These are phyloP conservation scores for Ciconia maguari DNA, from an alignment of 2,113 vertebrate species.

Conservation along the genomic window DNA sequence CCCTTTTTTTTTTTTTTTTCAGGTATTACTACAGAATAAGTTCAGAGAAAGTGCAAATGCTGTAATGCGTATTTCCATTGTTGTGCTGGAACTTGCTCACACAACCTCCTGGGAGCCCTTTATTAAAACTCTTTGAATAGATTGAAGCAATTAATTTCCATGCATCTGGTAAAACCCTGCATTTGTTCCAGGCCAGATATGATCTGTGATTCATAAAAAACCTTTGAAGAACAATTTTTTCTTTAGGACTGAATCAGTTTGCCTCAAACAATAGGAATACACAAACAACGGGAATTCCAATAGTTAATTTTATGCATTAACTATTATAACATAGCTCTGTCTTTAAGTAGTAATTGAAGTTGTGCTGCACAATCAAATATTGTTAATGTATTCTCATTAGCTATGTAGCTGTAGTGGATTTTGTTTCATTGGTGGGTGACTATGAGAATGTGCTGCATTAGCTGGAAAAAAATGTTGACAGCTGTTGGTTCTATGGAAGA, in stretches of 20 bases:
- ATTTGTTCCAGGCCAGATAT: neutral
- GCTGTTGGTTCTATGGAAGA: neutral
- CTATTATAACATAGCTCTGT: neutral
- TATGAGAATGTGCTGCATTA: neutral
- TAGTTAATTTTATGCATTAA: neutral
- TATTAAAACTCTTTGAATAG: neutral
- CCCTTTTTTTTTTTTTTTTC: neutral
- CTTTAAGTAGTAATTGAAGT: neutral
- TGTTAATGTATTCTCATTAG: neutral
- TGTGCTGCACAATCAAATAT: neutral
- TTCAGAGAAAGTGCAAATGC: neutral
- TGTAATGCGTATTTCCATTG: neutral
- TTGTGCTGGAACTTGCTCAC: neutral
- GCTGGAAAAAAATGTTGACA: neutral
- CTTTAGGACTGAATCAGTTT: neutral
- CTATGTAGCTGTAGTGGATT: neutral
- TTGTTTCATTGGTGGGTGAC: neutral
- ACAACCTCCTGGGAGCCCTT: neutral
- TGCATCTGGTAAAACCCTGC: neutral
- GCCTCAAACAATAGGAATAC: neutral
- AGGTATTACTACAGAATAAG: neutral
- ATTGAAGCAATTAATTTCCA: neutral
- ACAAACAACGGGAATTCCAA: neutral
- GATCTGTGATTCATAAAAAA: neutral
- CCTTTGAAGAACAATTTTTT: neutral